Evolutionary conservation across 1,140 invertebrate species (phyloP), one percentile per base, ranked within the genome.

Genomic region (Bombus huntii): DNA sequence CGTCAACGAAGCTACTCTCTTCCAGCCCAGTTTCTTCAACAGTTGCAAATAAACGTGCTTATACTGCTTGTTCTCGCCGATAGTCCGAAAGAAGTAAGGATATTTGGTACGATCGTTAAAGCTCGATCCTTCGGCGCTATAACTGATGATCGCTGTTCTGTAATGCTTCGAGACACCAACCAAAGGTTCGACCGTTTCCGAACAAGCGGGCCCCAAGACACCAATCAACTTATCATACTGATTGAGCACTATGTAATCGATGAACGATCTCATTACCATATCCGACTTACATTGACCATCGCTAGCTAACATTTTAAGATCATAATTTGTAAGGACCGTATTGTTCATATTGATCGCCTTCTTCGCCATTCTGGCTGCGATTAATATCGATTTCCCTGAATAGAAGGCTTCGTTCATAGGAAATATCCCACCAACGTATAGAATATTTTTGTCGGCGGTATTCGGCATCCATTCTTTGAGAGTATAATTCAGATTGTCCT

Each of bases 31-130:
- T n/a, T 92, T 84, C 87, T 97, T 94, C 81, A 98, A 96, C 8
- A 98, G 93, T 71, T 96, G 92, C 73, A 97, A 92, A 92, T 98
- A 98, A 2, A 98, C 97, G 90, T 96, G 95, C 78, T 97, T 96
- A 92, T 97, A 98, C 83, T 97, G 96, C 47, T 96, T 96, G 91
- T 98, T 97, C 91, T 98, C 97, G 4, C 97, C 97, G 86, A 98
- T 98, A 3, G 98, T 98, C 3, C 98, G 93, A 92, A 98, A 98
- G 93, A 98, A 98, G 90, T 97, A 98, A 0, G 98, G 97, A 95
- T 98, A 98, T 80, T 96, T 96, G 1, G 95, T 93, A 34, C 97
- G 95, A 93, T 98, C 96, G 0, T 96, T 96, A 89, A 98, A 97
- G 74, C 96, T 96, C 3, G 96, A 96, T 1, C 97, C 97, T 92